phyloP scores from a whole-genome alignment of 2,888 invertebrate species.

The Anagyrus pseudococci region DNA sequence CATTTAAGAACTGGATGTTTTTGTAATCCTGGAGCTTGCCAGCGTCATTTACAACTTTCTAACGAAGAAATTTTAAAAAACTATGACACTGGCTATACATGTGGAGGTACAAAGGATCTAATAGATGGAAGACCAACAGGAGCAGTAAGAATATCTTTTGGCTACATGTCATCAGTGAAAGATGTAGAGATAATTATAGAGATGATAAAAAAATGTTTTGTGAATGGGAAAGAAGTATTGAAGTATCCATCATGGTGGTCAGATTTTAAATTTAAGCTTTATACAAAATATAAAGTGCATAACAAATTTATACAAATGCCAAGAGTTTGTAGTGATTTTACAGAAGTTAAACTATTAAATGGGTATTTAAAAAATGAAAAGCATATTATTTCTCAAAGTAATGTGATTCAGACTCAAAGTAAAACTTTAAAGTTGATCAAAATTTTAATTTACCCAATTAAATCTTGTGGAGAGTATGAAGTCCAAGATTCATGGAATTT shows the following conservation, averaged over 20 bases:
- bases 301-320: neutral
- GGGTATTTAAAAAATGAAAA: neutral
- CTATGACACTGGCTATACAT: conserved; percentile 87
- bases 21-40: conserved; percentile 96
- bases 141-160: conserved; percentile 90
- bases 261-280: conserved; percentile 32
- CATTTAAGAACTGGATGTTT: conserved; percentile 93
- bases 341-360: neutral
- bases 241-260: conserved; percentile 56
- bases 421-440: conserved; percentile 15
- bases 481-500: conserved; percentile 74
- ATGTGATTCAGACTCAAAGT: neutral
- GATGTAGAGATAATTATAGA: conserved; percentile 76
- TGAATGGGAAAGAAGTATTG: conserved; percentile 63
- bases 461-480: conserved; percentile 86
- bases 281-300: conserved; percentile 17
- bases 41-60: conserved; percentile 75
- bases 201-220: conserved; percentile 81
- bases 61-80: conserved; percentile 77
- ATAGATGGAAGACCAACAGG: conserved; percentile 90
- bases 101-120: conserved; percentile 88
- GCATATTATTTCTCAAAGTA: conserved; percentile 20
- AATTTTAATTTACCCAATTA: conserved; percentile 84
- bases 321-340: neutral
- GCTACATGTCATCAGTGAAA: conserved; percentile 80